Base-by-base conservation (phyloP, 1,140 invertebrate species). In the Bactericera cockerelli region DNA sequence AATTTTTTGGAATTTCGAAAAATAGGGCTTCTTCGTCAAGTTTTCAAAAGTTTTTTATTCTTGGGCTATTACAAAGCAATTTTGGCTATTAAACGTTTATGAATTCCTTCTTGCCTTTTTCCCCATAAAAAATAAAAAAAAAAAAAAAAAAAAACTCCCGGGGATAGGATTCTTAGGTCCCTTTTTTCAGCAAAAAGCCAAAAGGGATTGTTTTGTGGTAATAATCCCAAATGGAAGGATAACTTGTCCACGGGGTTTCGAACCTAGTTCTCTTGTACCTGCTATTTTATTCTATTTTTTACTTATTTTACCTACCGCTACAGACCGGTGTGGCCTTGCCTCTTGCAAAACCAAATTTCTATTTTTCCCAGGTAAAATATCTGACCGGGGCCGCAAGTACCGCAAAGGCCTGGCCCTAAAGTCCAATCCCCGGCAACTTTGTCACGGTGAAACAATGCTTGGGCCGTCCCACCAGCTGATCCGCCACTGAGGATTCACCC, bases 401-500 rank as follows among this genome's bases (percentile, higher is more conserved):
- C 33, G 33, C 10, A 36, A 36, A 36, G 33, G 33, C 16, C 33
- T 36, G 10, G 33, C 33, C 16, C 16, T 36, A 16, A 36, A 16
- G 16, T 36, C 33, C 16, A 10, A 36, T 11, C 10, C 16, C 16
- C 33, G 33, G 33, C 10, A 16, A 36, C 16, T 54, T 24, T 65
- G 64, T 63, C 57, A 76, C 59, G 73, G 58, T 81, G 79, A 68
- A 69, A 71, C 2, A 81, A 81, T 67, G 68, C 19, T 81, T 81
- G 63, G 68, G 75, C 61, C 81, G 79, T 64, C 74, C 75, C 6
- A 79, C 61, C 76, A 81, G 59, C 65, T 83, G 28, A 68, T 75
- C 57, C 67, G 81, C 14, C 81, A 84, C 65, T 70, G 76, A 13
- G 67, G 79, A 57, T 79, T 81, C 19, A 81, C 82, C 63, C 82